Percentiles rank a stretch among this genome's conserved stretches.
Evolutionary conservation across 2,113 vertebrate species (phyloP).

Genomic region (Astatoreochromis straeleni): DNA sequence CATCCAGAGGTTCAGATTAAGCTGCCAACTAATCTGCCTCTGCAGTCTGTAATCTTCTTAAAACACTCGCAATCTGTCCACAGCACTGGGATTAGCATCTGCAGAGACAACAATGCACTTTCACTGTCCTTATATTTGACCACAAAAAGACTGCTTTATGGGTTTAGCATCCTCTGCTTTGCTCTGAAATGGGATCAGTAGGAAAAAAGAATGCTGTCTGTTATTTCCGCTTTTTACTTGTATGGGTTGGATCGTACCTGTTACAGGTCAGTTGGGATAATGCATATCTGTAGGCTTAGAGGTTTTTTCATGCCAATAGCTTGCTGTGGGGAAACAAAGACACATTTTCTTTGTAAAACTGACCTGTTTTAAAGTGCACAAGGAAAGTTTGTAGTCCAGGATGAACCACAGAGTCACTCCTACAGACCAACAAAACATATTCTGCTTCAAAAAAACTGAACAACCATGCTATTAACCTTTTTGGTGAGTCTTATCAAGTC

Average conservation of each 20-base stretch:
- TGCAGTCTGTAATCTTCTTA: constrained; percentile 57
- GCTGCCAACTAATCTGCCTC: constrained; percentile 56
- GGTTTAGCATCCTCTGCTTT: background rate
- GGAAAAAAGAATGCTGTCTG: background rate
- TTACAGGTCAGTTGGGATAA: background rate
- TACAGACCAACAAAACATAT: background rate
- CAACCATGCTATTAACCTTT: background rate
- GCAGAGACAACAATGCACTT: constrained; percentile 11
- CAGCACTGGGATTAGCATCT: constrained; percentile 40
- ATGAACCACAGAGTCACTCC: background rate
- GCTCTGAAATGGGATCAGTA: background rate
- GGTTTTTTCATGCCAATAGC: background rate
- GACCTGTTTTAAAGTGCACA: background rate
- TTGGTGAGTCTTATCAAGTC: background rate
- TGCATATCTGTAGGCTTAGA: background rate
- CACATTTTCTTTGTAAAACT: background rate
- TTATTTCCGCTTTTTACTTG: background rate
- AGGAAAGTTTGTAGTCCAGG: background rate
- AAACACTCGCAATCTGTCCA: constrained; percentile 60
- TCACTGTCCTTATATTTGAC: background rate
- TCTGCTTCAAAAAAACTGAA: background rate
- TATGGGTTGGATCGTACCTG: background rate
- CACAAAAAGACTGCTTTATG: background rate
- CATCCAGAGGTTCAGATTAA: constrained; percentile 32
- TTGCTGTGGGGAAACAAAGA: background rate